These are phyloP conservation scores for Caracal caracal DNA, from an alignment of 2,113 vertebrate species.

Conservation along the genomic window DNA sequence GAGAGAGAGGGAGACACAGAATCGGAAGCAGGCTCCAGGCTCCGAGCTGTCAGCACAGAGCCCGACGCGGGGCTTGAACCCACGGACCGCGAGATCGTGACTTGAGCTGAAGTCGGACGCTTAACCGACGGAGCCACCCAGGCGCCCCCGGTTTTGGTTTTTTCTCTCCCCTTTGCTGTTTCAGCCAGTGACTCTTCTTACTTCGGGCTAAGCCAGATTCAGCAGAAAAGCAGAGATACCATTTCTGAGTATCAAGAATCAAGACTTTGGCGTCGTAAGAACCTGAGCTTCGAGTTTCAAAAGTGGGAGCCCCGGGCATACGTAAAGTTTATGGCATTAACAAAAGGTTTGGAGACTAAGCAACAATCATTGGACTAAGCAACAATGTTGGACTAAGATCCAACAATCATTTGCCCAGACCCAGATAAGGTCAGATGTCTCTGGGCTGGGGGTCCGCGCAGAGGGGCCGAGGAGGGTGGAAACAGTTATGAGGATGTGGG, in stretches of 20 bases:
- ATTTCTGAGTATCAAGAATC: not conserved
- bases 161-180: not conserved
- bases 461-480: not conserved
- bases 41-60: too few relatives aligned
- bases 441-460: not conserved
- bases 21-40: too few relatives aligned
- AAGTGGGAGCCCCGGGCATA: fast-evolving
- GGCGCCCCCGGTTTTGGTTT: too few relatives aligned
- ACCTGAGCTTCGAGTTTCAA: not conserved
- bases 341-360: not conserved
- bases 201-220: not conserved
- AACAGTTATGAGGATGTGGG: not conserved
- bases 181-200: not conserved
- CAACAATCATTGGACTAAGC: too few relatives aligned
- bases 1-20: too few relatives aligned
- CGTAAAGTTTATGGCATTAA: not conserved
- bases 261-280: not conserved
- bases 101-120: too few relatives aligned
- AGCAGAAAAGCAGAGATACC: not conserved
- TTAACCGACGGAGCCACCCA: too few relatives aligned
- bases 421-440: not conserved
- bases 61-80: too few relatives aligned
- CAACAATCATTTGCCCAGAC: not conserved
- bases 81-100: too few relatives aligned
- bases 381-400: not conserved